phyloP scores from a whole-genome alignment of 2,797 vertebrate genomes.

The Limosa lapponica region DNA sequence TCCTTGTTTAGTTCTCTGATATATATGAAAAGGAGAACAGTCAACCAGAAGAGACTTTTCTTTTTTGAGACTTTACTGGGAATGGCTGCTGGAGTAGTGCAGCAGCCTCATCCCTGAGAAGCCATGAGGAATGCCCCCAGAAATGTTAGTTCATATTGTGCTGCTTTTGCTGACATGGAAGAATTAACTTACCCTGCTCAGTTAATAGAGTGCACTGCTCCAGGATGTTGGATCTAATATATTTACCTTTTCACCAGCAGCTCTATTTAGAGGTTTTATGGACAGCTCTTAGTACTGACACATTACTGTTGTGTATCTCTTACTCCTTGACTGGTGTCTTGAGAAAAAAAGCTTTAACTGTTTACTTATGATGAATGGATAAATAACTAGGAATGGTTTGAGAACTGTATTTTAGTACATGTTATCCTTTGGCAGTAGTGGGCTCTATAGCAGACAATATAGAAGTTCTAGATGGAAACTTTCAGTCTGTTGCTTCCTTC shows the following conservation, averaged over 20 bases:
- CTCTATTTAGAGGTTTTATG: not conserved
- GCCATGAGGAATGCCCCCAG: not conserved
- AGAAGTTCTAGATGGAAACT: not conserved
- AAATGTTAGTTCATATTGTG: not conserved
- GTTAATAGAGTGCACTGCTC: not conserved
- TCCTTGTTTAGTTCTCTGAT: not conserved
- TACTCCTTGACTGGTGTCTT: not conserved
- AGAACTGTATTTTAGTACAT: not conserved
- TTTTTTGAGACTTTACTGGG: not conserved
- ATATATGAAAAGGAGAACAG: not conserved
- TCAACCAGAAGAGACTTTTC: not conserved
- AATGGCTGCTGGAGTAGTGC: not conserved
- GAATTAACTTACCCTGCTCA: not conserved
- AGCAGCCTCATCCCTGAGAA: not conserved
- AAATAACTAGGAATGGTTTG: not conserved
- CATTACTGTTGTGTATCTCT: rapidly evolving
- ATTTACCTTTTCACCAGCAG: not conserved
- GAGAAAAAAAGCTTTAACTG: not conserved
- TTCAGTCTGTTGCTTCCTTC: not conserved
- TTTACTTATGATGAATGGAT: not conserved
- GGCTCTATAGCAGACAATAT: not conserved
- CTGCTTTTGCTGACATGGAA: not conserved
- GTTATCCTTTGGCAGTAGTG: not conserved
- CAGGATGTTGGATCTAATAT: not conserved
- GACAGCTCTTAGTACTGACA: not conserved